phyloP scores from a whole-genome alignment of 2,888 invertebrate genomes.

The Pristionchus arcanus region DNA sequence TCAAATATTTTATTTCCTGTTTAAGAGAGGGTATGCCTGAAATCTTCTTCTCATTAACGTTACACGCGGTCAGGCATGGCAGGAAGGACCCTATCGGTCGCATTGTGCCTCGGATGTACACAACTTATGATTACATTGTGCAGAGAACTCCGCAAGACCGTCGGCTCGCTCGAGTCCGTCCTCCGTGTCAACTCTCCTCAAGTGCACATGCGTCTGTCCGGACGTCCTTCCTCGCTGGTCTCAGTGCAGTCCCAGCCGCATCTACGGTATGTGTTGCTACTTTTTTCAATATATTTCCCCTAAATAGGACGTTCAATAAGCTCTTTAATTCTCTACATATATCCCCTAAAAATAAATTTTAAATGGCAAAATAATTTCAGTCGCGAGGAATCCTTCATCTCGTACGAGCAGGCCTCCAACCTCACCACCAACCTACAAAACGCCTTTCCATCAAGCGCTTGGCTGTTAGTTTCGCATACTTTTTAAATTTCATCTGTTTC shows the following conservation, averaged over 20 bases:
- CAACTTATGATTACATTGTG: neutral
- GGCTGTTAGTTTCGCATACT: slow-evolving; percentile 33
- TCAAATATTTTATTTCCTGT: too few species aligned
- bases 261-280: neutral
- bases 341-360: neutral
- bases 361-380: neutral
- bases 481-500: too few species aligned
- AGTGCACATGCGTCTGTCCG: slow-evolving; percentile 55
- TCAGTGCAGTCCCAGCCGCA: neutral
- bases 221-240: slow-evolving; percentile 40
- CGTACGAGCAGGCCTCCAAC: slow-evolving; percentile 52
- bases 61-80: too few species aligned
- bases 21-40: too few species aligned
- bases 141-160: slow-evolving; percentile 58
- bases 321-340: too few species aligned
- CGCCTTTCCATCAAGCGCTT: slow-evolving; percentile 42
- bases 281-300: neutral
- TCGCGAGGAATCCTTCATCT: slow-evolving; percentile 54
- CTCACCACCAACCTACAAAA: slow-evolving; percentile 54
- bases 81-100: too few species aligned
- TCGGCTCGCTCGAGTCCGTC: slow-evolving; percentile 63
- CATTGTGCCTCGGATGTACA: neutral
- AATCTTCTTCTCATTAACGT: too few species aligned
- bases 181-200: slow-evolving; percentile 66
- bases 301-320: neutral